These are phyloP conservation scores for Drosophila atroscutellata DNA, from an alignment of 2,888 invertebrate species.

Conservation along the genomic window DNA sequence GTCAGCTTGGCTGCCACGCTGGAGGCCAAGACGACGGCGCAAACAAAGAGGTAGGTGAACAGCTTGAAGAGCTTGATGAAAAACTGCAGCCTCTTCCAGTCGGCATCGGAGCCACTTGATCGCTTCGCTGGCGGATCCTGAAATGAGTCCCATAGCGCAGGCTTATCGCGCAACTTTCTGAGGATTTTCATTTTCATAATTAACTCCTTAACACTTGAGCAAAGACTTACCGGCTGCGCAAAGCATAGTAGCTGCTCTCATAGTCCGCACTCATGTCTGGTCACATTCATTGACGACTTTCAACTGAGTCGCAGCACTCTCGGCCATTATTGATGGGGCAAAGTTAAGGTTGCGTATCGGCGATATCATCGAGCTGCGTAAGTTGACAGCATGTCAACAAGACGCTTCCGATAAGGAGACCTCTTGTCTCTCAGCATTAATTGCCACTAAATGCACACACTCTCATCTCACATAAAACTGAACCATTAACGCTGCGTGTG, in stretches of 20 bases:
- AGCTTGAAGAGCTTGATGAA: conserved; percentile 89
- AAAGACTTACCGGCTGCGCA: conserved; percentile 58
- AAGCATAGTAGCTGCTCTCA: conserved; percentile 57
- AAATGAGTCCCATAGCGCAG: conserved; percentile 92
- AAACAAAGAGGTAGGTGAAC: conserved; percentile 89
- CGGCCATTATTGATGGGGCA: conserved; percentile 35
- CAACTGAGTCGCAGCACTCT: conserved; percentile 55
- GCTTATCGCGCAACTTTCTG: conserved; percentile 72
- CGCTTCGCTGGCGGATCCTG: conserved; percentile 89
- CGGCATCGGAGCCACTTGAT: conserved; percentile 89
- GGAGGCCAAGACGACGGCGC: conserved; percentile 88
- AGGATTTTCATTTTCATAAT: conserved; percentile 2
- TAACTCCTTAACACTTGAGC: background rate
- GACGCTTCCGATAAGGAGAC: conserved; percentile 46
- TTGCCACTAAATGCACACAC: conserved; percentile 24
- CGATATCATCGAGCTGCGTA: conserved; percentile 57
- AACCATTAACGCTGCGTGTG: conserved; percentile 16
- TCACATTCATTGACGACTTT: conserved; percentile 21
- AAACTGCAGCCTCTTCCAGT: conserved; percentile 87
- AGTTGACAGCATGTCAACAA: conserved; percentile 71
- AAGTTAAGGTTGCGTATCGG: conserved; percentile 45
- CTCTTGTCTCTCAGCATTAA: conserved; percentile 19
- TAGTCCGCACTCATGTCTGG: conserved; percentile 73
- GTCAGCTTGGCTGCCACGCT: conserved; percentile 91
- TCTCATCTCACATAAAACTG: background rate